Base-by-base conservation (phyloP, 1,140 invertebrate genomes). In the Acromyrmex charruanus region DNA sequence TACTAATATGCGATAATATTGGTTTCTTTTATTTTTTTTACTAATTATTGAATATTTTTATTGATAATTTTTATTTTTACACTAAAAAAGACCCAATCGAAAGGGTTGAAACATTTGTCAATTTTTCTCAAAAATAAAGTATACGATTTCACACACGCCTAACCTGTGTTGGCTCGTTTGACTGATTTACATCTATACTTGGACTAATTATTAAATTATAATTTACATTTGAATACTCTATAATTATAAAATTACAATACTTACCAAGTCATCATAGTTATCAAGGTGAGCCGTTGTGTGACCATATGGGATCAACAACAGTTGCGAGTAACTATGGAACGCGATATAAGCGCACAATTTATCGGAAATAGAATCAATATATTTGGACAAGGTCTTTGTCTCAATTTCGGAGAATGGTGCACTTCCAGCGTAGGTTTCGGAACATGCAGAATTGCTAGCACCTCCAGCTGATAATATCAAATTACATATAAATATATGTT, bases 271-370 rank as follows among this genome's bases (percentile, higher is more conserved):
- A 0, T 69, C 0, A 14, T 69, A 69, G 6, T 69, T 69, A 16
- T 69, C 66, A 69, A 69, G 66, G 14, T 16, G 66, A 39, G 9
- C 39, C 7, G 0, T 28, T 25, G 66, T 69, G 21, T 69, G 66
- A 51, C 66, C 66, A 2, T 69, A 69, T 0, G 66, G 66, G 5
- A 51, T 3, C 39, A 69, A 1, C 21, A 69, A 25, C 16, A 49
- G 14, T 49, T 69, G 66, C 39, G 66, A 69, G 14, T 49, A 69
- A n/a, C 66, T 69, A 25, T 69, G 66, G 21, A 69, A 69, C 9
- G 66, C 21, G 6, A 69, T 2, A 69, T 69, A 69, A 4, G 66
- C 66, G 6, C 39, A 66, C 3, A 66, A 4, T 39, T 39, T 39
- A 3, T n/a, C 0, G 0, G 31, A 39, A 39, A 66, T 21, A 4